phyloP scores from a whole-genome alignment of 2,888 invertebrate species.

The Ephialtes manifestator region DNA sequence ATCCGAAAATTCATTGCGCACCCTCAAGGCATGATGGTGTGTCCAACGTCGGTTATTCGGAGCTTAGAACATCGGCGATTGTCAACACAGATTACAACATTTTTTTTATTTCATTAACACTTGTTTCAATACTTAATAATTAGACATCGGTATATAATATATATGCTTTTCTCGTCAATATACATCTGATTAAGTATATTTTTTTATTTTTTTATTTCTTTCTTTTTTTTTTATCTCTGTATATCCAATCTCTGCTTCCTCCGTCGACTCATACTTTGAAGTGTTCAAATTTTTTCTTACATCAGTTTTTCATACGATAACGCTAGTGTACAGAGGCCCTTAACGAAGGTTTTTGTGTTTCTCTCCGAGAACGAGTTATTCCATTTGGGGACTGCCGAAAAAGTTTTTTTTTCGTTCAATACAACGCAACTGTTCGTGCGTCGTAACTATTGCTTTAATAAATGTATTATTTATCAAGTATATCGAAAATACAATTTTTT shows the following conservation, averaged over 20 bases:
- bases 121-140: slow-evolving; percentile 79
- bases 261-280: slow-evolving; percentile 75
- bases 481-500: slow-evolving; percentile 70
- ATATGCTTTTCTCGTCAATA: slow-evolving; percentile 81
- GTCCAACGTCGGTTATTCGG: slow-evolving; percentile 74
- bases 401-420: slow-evolving; percentile 41
- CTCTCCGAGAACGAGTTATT: slow-evolving; percentile 75
- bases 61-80: slow-evolving; percentile 82
- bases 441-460: slow-evolving; percentile 37
- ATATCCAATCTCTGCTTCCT: slow-evolving; percentile 76
- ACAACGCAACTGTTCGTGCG: slow-evolving; percentile 37
- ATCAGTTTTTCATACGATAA: slow-evolving; percentile 72
- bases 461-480: slow-evolving; percentile 52
- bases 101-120: slow-evolving; percentile 77
- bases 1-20: slow-evolving; percentile 62
- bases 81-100: slow-evolving; percentile 83
- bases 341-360: slow-evolving; percentile 71
- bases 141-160: slow-evolving; percentile 83
- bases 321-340: slow-evolving; percentile 80
- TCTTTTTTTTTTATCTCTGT: slow-evolving; percentile 66
- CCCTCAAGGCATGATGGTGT: slow-evolving; percentile 74
- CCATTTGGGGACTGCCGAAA: slow-evolving; percentile 49
- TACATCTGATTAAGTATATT: slow-evolving; percentile 80
- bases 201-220: slow-evolving; percentile 58
- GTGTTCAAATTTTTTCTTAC: slow-evolving; percentile 72